phyloP scores from a whole-genome alignment of 2,888 invertebrate species.

The Notocelia uddmanniana region DNA sequence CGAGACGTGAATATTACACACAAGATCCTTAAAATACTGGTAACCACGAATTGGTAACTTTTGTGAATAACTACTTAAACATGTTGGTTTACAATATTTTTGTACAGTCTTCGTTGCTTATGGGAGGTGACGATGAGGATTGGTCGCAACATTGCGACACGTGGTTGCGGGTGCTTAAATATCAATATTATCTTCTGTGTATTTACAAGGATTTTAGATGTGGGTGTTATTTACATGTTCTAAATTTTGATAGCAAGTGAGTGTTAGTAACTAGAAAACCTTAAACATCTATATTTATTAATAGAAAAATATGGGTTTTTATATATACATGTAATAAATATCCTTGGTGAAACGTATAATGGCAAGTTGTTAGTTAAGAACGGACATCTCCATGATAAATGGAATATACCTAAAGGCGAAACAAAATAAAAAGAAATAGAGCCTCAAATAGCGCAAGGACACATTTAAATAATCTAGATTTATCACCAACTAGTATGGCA shows the following conservation, averaged over 20 bases:
- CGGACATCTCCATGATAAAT: constrained; percentile 64
- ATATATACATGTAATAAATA: constrained; percentile 82
- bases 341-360: constrained; percentile 82
- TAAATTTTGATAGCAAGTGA: constrained; percentile 64
- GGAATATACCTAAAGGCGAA: constrained; percentile 57
- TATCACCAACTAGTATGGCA: constrained; percentile 80
- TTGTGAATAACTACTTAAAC: constrained; percentile 61
- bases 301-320: constrained; percentile 67
- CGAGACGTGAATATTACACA: constrained; percentile 52
- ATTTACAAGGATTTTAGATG: constrained; percentile 72
- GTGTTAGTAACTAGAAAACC: constrained; percentile 65
- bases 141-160: constrained; percentile 7
- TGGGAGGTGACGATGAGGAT: constrained; percentile 50
- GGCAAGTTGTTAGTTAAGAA: constrained; percentile 83
- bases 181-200: constrained; percentile 62
- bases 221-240: constrained; percentile 69
- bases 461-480: constrained; percentile 64
- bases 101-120: constrained; percentile 72
- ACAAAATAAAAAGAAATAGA: constrained; percentile 51
- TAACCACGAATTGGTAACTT: constrained; percentile 67
- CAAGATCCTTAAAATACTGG: constrained; percentile 60
- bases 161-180: constrained; percentile 45
- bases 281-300: constrained; percentile 57
- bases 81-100: constrained; percentile 55
- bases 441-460: constrained; percentile 79